These are phyloP conservation scores for Myotis daubentonii DNA, from an alignment of 2,797 vertebrate genomes.

Conservation along the genomic window DNA sequence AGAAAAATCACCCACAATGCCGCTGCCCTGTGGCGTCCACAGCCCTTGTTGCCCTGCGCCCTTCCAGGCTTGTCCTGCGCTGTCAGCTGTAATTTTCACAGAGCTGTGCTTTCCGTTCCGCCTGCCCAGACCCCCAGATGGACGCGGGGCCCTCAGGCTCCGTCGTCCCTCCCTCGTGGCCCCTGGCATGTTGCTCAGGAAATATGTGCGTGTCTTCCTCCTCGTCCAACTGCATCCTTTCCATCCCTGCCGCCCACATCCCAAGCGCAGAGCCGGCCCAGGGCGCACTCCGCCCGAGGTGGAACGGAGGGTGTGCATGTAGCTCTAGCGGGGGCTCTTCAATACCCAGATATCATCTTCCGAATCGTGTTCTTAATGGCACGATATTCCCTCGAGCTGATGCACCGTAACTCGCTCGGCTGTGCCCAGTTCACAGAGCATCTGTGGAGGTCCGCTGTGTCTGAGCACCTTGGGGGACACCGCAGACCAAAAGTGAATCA, in stretches of 20 bases:
- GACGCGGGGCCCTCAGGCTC: neutral
- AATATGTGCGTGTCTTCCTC: neutral
- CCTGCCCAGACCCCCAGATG: conserved; percentile 46
- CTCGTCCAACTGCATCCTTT: neutral
- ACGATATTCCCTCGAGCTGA: neutral
- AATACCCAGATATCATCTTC: conserved; percentile 5
- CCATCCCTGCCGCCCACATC: neutral
- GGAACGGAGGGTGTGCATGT: neutral
- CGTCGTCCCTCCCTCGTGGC: accelerated
- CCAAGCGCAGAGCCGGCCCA: neutral
- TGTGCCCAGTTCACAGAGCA: too few species aligned
- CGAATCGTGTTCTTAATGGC: neutral
- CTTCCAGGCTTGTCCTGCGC: conserved; percentile 48
- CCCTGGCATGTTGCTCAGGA: neutral
- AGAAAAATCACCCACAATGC: conserved; percentile 58
- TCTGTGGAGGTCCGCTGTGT: neutral
- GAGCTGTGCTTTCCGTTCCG: neutral
- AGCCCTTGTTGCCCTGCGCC: neutral
- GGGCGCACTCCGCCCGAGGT: accelerated
- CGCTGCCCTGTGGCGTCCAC: conserved; percentile 55
- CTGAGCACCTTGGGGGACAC: accelerated
- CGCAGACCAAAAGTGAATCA: neutral
- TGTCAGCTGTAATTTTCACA: neutral
- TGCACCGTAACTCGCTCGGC: neutral
- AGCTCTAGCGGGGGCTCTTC: neutral